Evolutionary conservation across 2,888 invertebrate genomes (phyloP), one percentile per base, ranked within the genome.

Genomic region (Ischnus inquisitorius): DNA sequence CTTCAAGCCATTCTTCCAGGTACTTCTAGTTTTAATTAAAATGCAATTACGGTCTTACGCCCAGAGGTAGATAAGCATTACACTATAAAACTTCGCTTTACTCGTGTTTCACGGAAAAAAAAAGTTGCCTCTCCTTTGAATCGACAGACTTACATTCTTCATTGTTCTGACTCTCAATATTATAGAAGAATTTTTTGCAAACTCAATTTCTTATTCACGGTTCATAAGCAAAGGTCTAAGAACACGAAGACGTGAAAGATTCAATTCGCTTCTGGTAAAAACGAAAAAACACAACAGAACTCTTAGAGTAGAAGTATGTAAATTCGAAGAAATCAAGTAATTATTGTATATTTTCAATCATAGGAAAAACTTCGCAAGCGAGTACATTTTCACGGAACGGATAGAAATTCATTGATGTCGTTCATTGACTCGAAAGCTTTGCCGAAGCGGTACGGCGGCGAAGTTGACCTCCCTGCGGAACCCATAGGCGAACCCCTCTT

Each of bases 1-100:
- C 77, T 97, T 98, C 93, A 98, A 97, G 92, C 98, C 98, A 0
- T 98, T 98, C 92, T 94, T 98, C 87, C 82, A 91, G 83, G 93
- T 93, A 86, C 34, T 68, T 81, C 34, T 60, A 10, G 19, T 51
- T 51, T 71, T 46, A 41, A 28, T 69, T 46, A 22, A 39, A 10
- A n/a, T 6, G 57, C 5, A 43, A 19, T 28, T 8, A 8, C 67
- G 8, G 4, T 3, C 6, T 34, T 34, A 34, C 8, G 4, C 8
- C 34, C 34, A 34, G 34, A 1, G 5, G 34, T 4, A 1, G 34
- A 34, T 6, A 34, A 34, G 34, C 4, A 34, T 34, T 34, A 3
- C n/a, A 34, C 34, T 34, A 34, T 4, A 2, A 34, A 34, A 34
- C 4, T 34, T 5, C 34, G 6, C 0, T 1, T 34, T 34, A 34